These are phyloP conservation scores for Ooceraea biroi DNA, from an alignment of 1,140 invertebrate genomes.

Conservation along the genomic window DNA sequence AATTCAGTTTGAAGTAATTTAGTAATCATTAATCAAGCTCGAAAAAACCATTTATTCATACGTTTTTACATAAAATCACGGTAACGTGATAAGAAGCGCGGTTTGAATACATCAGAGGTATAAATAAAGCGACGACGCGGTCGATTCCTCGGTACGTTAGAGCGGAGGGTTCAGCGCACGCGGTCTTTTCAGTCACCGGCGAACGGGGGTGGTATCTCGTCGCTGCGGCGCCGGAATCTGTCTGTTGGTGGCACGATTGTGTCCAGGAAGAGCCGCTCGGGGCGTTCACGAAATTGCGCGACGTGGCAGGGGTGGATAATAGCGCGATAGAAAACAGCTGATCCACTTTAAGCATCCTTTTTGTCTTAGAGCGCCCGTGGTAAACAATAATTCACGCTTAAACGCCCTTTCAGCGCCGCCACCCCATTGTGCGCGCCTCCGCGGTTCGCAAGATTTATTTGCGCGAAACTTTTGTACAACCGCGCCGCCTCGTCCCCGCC, in stretches of 20 bases:
- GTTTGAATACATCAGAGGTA: not conserved
- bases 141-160: constrained; percentile 40
- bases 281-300: constrained; percentile 47
- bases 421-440: constrained; percentile 75
- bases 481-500: constrained; percentile 25
- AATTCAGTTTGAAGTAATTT: constrained; percentile 9
- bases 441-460: constrained; percentile 74
- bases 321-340: constrained; percentile 72
- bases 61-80: not conserved
- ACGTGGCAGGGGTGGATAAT: constrained; percentile 34
- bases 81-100: not conserved
- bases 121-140: not conserved
- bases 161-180: not conserved
- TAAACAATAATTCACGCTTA: constrained; percentile 78
- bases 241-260: constrained; percentile 57
- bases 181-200: constrained; percentile 19
- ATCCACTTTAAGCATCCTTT: constrained; percentile 76
- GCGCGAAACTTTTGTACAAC: constrained; percentile 74
- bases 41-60: too few relatives aligned
- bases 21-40: not conserved
- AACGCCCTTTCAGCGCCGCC: constrained; percentile 74
- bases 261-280: constrained; percentile 41
- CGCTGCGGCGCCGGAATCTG: not conserved
- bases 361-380: constrained; percentile 72
- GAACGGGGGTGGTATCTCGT: constrained; percentile 27